phyloP scores from a whole-genome alignment of 1,140 invertebrate species.

The Dryas iulia region DNA sequence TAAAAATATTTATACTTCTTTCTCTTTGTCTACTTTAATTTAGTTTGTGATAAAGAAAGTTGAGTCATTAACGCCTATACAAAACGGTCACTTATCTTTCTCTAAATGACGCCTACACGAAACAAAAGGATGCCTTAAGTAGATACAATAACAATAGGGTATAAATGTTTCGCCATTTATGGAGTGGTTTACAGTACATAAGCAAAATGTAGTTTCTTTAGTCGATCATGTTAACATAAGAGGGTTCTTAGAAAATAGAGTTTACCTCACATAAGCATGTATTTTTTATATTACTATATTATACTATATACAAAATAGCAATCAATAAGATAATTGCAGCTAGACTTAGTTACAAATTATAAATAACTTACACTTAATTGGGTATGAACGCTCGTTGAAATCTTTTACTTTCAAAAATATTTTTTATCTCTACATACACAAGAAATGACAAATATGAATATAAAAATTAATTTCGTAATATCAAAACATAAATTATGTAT shows the following conservation, averaged over 20 bases:
- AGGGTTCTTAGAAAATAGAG: slow-evolving; percentile 53
- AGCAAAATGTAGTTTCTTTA: slow-evolving; percentile 44
- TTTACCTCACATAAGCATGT: not conserved
- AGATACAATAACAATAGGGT: slow-evolving; percentile 36
- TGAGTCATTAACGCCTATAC: not conserved
- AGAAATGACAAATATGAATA: not conserved
- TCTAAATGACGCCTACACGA: slow-evolving; percentile 8
- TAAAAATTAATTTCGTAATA: slow-evolving; percentile 24
- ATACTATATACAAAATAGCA: too few species aligned
- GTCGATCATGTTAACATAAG: slow-evolving; percentile 55
- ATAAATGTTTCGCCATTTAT: slow-evolving; percentile 40
- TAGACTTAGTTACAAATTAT: not conserved
- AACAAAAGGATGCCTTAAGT: slow-evolving; percentile 24
- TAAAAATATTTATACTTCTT: not conserved
- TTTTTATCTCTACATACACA: not conserved
- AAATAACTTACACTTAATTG: not conserved
- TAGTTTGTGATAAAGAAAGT: slow-evolving; percentile 10
- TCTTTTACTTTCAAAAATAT: slow-evolving; percentile 22
- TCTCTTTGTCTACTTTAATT: not conserved
- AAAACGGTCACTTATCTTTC: slow-evolving; percentile 14
- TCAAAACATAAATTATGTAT: slow-evolving; percentile 27
- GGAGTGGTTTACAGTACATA: slow-evolving; percentile 43
- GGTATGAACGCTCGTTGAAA: slow-evolving; percentile 13
- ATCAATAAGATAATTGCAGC: too few species aligned
- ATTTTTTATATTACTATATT: too few species aligned